Conservation (phyloP, 2,797 vertebrate species). For the Rhinella marina region DNA sequence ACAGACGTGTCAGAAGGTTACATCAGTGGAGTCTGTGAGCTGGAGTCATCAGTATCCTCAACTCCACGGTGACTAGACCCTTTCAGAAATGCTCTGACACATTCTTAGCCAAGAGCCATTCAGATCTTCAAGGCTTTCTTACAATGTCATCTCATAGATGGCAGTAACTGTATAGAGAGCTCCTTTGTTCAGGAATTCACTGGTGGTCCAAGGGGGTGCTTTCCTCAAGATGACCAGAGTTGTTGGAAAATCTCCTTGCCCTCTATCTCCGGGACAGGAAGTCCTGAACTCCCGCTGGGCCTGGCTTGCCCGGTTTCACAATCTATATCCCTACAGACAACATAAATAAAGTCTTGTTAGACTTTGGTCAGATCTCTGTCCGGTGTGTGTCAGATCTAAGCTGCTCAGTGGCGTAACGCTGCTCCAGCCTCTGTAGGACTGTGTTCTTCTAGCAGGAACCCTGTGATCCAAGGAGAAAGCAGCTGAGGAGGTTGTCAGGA, state of each 20-base stretch:
- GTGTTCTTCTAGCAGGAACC: neutral
- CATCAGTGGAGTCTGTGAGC: neutral
- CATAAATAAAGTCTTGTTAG: neutral
- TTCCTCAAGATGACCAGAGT: neutral
- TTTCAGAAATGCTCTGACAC: neutral
- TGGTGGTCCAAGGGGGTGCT: neutral
- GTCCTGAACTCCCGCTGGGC: neutral
- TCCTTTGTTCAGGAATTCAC: neutral
- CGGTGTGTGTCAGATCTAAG: too few relatives aligned
- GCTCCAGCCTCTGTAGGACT: neutral
- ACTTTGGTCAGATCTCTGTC: too few relatives aligned
- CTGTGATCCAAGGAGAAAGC: neutral
- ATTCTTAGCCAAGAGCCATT: neutral
- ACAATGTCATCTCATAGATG: neutral
- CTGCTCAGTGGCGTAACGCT: too few relatives aligned
- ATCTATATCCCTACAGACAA: neutral
- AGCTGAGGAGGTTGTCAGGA: too few relatives aligned
- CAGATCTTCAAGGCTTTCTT: neutral
- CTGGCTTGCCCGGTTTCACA: neutral
- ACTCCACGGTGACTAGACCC: neutral
- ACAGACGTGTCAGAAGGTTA: neutral
- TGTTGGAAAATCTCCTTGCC: neutral
- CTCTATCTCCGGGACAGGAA: neutral
- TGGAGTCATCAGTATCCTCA: neutral
- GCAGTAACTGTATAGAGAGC: neutral